Evolutionary conservation across 2,797 vertebrate genomes (phyloP).

Genomic region (Lutjanus campechanus): DNA sequence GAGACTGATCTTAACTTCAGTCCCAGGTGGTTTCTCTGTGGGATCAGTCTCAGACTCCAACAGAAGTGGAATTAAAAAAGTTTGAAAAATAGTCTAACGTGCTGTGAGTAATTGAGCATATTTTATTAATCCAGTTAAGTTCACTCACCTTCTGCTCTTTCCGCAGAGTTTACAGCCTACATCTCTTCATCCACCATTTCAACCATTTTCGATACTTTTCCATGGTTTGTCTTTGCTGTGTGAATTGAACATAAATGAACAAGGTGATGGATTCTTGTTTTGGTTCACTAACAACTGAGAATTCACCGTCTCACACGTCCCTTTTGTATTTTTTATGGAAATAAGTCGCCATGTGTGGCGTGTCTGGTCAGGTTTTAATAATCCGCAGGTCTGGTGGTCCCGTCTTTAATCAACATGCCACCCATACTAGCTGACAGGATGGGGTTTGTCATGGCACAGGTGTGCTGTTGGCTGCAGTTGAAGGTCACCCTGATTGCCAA

Average conservation of each 20-base stretch:
- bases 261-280: background rate
- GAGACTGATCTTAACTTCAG: background rate
- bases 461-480: slow-evolving; percentile 61
- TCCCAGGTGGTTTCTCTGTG: background rate
- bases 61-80: background rate
- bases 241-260: background rate
- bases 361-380: slow-evolving; percentile 25
- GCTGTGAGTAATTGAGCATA: background rate
- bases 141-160: background rate
- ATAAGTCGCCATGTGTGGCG: background rate
- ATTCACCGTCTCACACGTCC: background rate
- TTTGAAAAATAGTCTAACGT: background rate
- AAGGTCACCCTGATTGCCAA: slow-evolving; percentile 62
- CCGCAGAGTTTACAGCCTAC: background rate
- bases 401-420: slow-evolving; percentile 38
- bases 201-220: background rate
- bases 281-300: background rate
- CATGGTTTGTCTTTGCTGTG: background rate
- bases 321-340: background rate
- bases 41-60: background rate
- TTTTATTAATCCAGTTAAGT: background rate
- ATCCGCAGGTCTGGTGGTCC: background rate
- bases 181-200: background rate
- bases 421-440: slow-evolving; percentile 31
- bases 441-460: slow-evolving; percentile 60